phyloP scores from a whole-genome alignment of 2,888 invertebrate species.

The Patella ulyssiponensis region DNA sequence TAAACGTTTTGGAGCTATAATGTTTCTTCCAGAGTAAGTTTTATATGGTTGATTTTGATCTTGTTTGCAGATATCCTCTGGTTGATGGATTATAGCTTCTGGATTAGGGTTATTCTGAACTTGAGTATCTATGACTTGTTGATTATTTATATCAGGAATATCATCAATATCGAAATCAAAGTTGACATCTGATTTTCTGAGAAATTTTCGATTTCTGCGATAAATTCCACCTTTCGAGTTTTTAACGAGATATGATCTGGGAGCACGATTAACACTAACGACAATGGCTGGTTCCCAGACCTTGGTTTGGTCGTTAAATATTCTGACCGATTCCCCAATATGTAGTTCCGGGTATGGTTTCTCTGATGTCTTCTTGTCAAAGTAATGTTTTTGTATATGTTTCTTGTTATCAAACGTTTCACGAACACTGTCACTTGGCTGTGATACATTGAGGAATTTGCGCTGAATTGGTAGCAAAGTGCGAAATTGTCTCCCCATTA shows the following conservation, averaged over 20 bases:
- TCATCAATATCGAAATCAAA: background rate
- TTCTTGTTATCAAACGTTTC: background rate
- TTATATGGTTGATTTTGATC: background rate
- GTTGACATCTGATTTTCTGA: background rate
- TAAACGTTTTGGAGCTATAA: background rate
- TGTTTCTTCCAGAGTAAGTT: background rate
- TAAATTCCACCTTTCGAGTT: background rate
- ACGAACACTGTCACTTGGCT: background rate
- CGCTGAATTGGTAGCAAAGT: conserved; percentile 12
- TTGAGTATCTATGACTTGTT: background rate
- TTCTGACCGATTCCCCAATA: background rate
- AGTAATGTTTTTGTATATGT: background rate
- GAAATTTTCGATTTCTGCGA: conserved; percentile 3
- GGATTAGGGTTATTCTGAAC: background rate
- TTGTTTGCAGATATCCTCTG: background rate
- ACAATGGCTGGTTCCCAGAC: conserved; percentile 1
- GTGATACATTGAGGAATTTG: background rate
- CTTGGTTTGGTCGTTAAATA: background rate
- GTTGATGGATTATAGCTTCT: background rate
- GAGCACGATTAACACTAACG: background rate
- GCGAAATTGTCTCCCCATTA: background rate
- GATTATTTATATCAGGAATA: background rate
- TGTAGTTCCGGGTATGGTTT: conserved; percentile 1
- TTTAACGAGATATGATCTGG: background rate
- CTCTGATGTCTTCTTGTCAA: background rate